Base-by-base conservation (phyloP, 2,888 invertebrate genomes). In the Drosophila subsilvestris region DNA sequence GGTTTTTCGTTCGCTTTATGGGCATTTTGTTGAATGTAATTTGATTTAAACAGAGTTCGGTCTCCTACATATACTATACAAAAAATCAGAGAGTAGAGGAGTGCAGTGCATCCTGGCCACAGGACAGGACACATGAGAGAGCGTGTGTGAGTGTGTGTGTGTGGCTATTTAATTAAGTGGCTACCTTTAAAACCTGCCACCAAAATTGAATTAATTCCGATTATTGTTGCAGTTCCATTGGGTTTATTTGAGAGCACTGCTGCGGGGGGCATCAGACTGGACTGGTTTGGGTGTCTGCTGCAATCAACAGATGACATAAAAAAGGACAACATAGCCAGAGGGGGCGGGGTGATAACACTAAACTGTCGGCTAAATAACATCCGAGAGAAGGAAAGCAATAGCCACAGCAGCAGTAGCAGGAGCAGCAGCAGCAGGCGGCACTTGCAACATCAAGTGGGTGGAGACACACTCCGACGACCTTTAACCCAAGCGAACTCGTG, bases 21-120 rank as follows among this genome's bases (percentile, higher is more conserved):
- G 63, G 73, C 76, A 86, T 86, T 88, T 86, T 88, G 81, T 80
- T 72, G 73, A 69, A 65, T 88, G 79, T 88, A 86, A 88, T 86
- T 88, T 80, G 78, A 86, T 86, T 85, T 83, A 76, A 79, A 57
- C 50, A 44, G 61, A 71, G 53, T 68, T 68, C 58, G 45, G 42
- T 4, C 22, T 25, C 25, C 25, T 25, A 25, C 6, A 25, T 25
- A 20, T 20, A 20, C 42, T 50, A 54, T 29, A 54, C 29, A 62
- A 62, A 70, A 69, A 69, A 68, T 60, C 60, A 48, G 12, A 48
- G 12, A 51, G 18, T 10, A 55, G 8, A 17, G n/a, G 17, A 55
- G 42, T 68, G 42, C 75, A 55, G 63, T 62, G 54, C 37, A 37
- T 57, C 56, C 60, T 55, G 70, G 60, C 53, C 59, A 71, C 78